Evolutionary conservation across 2,888 invertebrate species (phyloP).

Genomic region (Lithophane semibrunnea): DNA sequence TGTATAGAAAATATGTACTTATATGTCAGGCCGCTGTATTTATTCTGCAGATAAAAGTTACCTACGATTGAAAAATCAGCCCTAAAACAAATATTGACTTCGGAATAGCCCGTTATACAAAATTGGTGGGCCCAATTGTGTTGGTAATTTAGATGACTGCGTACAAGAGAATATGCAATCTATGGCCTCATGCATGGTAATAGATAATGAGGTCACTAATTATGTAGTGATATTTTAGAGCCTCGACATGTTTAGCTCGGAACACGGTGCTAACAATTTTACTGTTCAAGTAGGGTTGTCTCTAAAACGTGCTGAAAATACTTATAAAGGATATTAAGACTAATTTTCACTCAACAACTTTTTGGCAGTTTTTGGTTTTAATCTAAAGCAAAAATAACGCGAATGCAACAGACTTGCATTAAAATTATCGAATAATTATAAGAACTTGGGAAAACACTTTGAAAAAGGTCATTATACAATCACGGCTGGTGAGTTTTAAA

Average conservation of each 20-base stretch:
- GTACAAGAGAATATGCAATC: slow-evolving; percentile 29
- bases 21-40: too few relatives aligned
- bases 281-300: slow-evolving; percentile 30
- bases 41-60: neutral
- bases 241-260: slow-evolving; percentile 14
- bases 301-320: neutral
- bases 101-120: neutral
- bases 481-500: slow-evolving; percentile 35
- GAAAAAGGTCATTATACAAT: slow-evolving; percentile 48
- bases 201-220: slow-evolving; percentile 44
- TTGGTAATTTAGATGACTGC: slow-evolving; percentile 23
- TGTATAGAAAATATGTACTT: neutral
- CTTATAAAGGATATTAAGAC: neutral
- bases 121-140: slow-evolving; percentile 3
- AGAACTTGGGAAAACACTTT: too few relatives aligned
- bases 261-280: slow-evolving; percentile 15
- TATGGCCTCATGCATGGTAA: slow-evolving; percentile 8
- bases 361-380: neutral
- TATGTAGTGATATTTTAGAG: slow-evolving; percentile 44
- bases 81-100: slow-evolving; percentile 1
- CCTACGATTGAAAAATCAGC: neutral
- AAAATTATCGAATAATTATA: neutral
- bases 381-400: neutral
- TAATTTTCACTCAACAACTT: neutral
- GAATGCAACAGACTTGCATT: neutral